Percentiles rank a stretch among this genome's conserved stretches.
Evolutionary conservation across 2,888 invertebrate genomes (phyloP).

Genomic region (Hemithea aestivaria): DNA sequence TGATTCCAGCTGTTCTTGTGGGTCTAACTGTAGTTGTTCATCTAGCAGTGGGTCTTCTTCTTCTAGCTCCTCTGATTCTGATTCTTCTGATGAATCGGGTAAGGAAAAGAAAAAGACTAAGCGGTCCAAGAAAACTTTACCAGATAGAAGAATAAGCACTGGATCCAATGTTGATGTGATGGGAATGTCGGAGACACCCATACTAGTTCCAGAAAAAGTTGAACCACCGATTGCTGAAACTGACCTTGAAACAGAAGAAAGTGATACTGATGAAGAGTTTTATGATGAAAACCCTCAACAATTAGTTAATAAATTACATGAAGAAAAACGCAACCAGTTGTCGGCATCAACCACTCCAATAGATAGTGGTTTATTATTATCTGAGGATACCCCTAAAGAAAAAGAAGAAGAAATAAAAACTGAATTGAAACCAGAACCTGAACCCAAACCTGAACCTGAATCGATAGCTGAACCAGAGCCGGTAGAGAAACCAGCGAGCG

Average conservation of each 20-base stretch:
- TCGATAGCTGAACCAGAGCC: slow-evolving; percentile 46
- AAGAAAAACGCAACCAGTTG: slow-evolving; percentile 86
- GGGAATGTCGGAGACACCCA: slow-evolving; percentile 69
- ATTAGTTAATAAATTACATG: slow-evolving; percentile 84
- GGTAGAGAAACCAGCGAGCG: slow-evolving; percentile 72
- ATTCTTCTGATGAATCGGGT: slow-evolving; percentile 64
- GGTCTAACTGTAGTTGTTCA: slow-evolving; percentile 90
- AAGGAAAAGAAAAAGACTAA: slow-evolving; percentile 67
- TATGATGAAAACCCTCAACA: slow-evolving; percentile 90
- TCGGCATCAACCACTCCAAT: slow-evolving; percentile 77
- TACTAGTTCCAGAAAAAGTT: slow-evolving; percentile 66
- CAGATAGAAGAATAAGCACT: slow-evolving; percentile 60
- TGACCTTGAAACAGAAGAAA: slow-evolving; percentile 90
- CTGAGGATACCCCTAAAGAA: slow-evolving; percentile 75
- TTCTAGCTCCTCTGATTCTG: slow-evolving; percentile 77
- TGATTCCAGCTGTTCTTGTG: slow-evolving; percentile 88
- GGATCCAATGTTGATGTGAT: slow-evolving; percentile 78
- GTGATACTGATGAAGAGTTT: slow-evolving; percentile 92
- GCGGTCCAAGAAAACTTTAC: slow-evolving; percentile 55
- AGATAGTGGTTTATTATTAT: slow-evolving; percentile 75
- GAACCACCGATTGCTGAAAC: slow-evolving; percentile 87
- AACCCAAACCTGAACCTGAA: slow-evolving; percentile 8
- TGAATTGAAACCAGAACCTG: slow-evolving; percentile 11
- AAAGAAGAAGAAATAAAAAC: slow-evolving; percentile 62
- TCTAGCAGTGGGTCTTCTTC: slow-evolving; percentile 85